Percentiles rank a stretch among this genome's conserved stretches.
Conservation (phyloP, 2,888 invertebrate species). For the Xylophagus ater region DNA sequence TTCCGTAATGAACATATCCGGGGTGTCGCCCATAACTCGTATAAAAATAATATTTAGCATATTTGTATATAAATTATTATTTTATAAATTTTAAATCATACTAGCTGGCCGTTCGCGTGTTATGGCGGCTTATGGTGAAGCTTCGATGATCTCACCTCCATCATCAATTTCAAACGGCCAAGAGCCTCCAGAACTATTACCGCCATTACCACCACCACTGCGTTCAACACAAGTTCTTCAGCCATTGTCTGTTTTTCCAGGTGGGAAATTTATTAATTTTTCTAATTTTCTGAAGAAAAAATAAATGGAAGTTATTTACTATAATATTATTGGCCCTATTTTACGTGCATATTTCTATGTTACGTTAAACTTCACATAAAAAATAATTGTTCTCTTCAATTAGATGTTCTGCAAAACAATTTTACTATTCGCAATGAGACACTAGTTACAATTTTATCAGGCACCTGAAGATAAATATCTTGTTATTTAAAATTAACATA, state of each 20-base stretch:
- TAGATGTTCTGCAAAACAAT: too few species aligned
- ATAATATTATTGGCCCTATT: too few species aligned
- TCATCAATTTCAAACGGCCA: conserved; percentile 41
- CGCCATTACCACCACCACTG: conserved; percentile 41
- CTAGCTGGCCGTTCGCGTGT: conserved; percentile 39
- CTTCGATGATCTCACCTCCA: conserved; percentile 42
- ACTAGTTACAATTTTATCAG: too few species aligned
- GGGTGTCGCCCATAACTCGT: not conserved
- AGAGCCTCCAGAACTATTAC: conserved; percentile 41
- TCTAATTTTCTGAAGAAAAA: too few species aligned
- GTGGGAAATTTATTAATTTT: conserved; percentile 23
- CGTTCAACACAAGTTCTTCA: conserved; percentile 42
- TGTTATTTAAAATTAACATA: too few species aligned
- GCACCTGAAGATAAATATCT: too few species aligned
- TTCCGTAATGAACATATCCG: not conserved
- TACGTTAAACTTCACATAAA: too few species aligned
- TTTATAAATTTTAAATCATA: conserved; percentile 1
- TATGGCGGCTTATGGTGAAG: conserved; percentile 40
- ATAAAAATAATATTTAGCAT: not conserved
- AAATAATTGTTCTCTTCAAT: too few species aligned
- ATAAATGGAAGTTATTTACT: too few species aligned
- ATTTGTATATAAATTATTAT: conserved; percentile 5
- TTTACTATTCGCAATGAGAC: too few species aligned
- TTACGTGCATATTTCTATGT: too few species aligned
- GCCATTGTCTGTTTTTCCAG: conserved; percentile 41